A percentile compares a stretch with the other conserved stretches of the same genome.
Evolutionary conservation across 2,888 invertebrate genomes (phyloP).

Genomic region (Hemicrepidius hirtus): DNA sequence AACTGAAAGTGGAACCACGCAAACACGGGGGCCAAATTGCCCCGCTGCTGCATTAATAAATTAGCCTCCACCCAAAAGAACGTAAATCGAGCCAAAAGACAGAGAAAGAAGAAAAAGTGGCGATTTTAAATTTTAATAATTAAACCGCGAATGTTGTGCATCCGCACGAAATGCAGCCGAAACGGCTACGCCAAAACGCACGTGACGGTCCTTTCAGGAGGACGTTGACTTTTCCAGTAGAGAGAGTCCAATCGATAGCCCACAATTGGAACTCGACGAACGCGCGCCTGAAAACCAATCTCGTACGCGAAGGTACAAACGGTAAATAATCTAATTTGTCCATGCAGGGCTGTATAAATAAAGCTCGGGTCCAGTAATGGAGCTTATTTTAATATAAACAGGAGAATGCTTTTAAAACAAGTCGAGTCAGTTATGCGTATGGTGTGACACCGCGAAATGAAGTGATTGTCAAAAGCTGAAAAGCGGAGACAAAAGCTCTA

Average conservation of each 20-base stretch:
- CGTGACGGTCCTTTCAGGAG: slow-evolving; percentile 46
- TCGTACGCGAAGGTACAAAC: slow-evolving; percentile 37
- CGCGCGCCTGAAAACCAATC: slow-evolving; percentile 43
- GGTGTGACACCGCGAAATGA: slow-evolving; percentile 41
- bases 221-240: slow-evolving; percentile 52
- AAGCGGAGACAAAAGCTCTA: slow-evolving; percentile 43
- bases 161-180: slow-evolving; percentile 16
- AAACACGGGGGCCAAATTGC: slow-evolving; percentile 32
- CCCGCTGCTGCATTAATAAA: slow-evolving; percentile 47
- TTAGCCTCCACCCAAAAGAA: slow-evolving; percentile 37
- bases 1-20: slow-evolving; percentile 50
- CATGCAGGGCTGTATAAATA: slow-evolving; percentile 31
- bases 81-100: slow-evolving; percentile 7
- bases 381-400: slow-evolving; percentile 49
- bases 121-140: background rate
- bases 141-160: background rate
- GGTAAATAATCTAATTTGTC: slow-evolving; percentile 50
- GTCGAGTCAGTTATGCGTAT: slow-evolving; percentile 40
- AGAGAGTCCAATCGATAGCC: slow-evolving; percentile 46
- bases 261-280: slow-evolving; percentile 41
- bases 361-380: slow-evolving; percentile 31
- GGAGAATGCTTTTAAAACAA: slow-evolving; percentile 45
- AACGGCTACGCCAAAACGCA: slow-evolving; percentile 27
- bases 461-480: slow-evolving; percentile 43
- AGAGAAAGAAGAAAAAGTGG: slow-evolving; percentile 12